Conservation (phyloP, 2,113 vertebrate species). For the Leucosticte australis region DNA sequence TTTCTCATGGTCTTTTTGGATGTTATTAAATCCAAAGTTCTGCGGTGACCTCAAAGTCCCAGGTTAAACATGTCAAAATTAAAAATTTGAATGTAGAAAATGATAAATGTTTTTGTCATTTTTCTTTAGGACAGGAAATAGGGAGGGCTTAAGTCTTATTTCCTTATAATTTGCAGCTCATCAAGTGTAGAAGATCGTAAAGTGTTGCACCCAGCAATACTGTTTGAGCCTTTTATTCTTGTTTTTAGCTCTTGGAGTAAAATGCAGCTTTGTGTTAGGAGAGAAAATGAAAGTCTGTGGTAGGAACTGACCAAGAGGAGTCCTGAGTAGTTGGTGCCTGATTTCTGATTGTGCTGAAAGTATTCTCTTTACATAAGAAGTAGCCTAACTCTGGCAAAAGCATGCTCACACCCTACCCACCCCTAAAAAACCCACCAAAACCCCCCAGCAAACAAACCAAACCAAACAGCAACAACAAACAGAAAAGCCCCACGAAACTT, state of each 20-base stretch:
- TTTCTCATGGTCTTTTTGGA: not conserved
- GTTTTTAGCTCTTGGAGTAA: not conserved
- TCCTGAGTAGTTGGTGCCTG: not conserved
- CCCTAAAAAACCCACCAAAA: not conserved
- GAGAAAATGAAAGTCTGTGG: not conserved
- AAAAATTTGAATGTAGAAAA: not conserved
- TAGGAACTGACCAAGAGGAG: not conserved
- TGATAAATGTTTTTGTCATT: fast-evolving
- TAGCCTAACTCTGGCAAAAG: not conserved
- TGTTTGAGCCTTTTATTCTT: not conserved
- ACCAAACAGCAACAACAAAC: not conserved
- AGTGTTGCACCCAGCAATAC: not conserved
- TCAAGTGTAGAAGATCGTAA: not conserved
- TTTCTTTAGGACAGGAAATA: not conserved
- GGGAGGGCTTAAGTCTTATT: not conserved
- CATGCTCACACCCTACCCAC: fast-evolving
- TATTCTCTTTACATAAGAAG: not conserved
- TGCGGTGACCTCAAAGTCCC: not conserved
- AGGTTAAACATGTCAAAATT: not conserved
- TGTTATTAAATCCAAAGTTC: not conserved
- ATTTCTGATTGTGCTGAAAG: not conserved
- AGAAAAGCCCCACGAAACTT: not conserved
- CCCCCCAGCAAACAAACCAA: not conserved
- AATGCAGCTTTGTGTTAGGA: not conserved
- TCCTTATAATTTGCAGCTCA: not conserved